Percentiles rank a stretch among this genome's conserved stretches.
Evolutionary conservation across 1,140 invertebrate species (phyloP).

Genomic region (Nephotettix cincticeps): DNA sequence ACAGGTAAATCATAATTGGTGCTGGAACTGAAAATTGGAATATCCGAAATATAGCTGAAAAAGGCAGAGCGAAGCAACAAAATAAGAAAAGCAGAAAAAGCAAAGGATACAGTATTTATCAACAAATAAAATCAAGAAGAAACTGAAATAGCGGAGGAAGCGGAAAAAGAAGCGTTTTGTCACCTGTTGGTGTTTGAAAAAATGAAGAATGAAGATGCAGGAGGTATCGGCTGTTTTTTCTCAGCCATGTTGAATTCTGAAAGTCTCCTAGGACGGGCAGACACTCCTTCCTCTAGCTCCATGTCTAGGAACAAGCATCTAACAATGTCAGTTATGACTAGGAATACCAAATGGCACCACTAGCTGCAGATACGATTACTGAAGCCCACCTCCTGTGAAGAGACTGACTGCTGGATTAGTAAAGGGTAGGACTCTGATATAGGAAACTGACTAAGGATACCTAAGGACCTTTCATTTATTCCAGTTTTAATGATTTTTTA

Average conservation of each 20-base stretch:
- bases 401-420: no score
- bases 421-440: no score
- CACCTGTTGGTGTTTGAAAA: constrained; percentile 94
- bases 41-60: no score
- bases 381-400: no score
- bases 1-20: no score
- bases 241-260: constrained; percentile 87
- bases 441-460: no score
- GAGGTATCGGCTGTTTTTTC: constrained; percentile 92
- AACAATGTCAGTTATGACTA: constrained; percentile 24
- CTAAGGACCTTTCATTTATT: no score
- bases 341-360: no score
- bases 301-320: constrained; percentile 38
- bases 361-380: no score
- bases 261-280: constrained; percentile 56
- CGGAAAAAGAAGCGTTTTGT: constrained; percentile 37
- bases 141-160: background rate
- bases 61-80: background rate
- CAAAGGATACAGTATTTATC: background rate
- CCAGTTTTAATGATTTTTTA: no score
- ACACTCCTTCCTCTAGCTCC: constrained; percentile 48
- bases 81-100: background rate
- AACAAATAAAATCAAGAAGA: background rate
- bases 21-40: no score
- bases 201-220: constrained; percentile 93